phyloP scores from a whole-genome alignment of 2,888 invertebrate species.

The Euzetes globulus region DNA sequence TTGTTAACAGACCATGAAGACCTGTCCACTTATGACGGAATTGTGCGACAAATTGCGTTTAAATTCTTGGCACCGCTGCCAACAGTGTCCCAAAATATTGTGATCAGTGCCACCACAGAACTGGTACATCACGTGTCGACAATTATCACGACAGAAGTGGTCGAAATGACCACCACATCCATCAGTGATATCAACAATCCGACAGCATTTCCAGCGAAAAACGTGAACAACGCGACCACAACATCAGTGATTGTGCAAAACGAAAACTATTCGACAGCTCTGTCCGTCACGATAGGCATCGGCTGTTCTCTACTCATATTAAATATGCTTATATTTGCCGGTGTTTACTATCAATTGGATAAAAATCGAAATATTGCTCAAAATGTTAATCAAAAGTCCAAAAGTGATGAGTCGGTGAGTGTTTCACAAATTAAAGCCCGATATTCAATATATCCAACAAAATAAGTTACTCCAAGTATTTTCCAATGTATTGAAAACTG shows the following conservation, averaged over 20 bases:
- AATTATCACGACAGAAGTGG: not conserved
- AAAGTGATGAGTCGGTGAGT: not conserved
- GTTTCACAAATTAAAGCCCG: not conserved
- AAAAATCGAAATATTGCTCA: conserved; percentile 18
- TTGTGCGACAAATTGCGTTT: conserved; percentile 29
- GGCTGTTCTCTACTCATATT: conserved; percentile 82
- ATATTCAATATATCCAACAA: too few species aligned
- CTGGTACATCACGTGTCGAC: conserved; percentile 4
- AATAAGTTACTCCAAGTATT: too few species aligned
- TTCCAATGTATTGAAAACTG: too few species aligned
- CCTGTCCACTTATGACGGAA: conserved; percentile 35
- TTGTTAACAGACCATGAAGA: conserved; percentile 34
- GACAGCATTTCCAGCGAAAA: conserved; percentile 15
- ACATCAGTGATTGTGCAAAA: conserved; percentile 18
- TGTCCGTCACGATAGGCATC: conserved; percentile 81
- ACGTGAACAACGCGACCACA: conserved; percentile 8
- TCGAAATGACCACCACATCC: conserved; percentile 10
- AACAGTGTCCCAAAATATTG: not conserved
- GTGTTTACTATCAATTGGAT: conserved; percentile 74
- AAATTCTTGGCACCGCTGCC: conserved; percentile 23
- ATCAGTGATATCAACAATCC: conserved; percentile 7
- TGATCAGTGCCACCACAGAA: conserved; percentile 14
- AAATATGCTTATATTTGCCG: conserved; percentile 86
- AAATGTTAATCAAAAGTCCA: conserved; percentile 6
- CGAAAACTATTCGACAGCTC: conserved; percentile 69